Evolutionary conservation across 2,113 vertebrate species (phyloP).

Genomic region (Sinocyclocheilus grahami): DNA sequence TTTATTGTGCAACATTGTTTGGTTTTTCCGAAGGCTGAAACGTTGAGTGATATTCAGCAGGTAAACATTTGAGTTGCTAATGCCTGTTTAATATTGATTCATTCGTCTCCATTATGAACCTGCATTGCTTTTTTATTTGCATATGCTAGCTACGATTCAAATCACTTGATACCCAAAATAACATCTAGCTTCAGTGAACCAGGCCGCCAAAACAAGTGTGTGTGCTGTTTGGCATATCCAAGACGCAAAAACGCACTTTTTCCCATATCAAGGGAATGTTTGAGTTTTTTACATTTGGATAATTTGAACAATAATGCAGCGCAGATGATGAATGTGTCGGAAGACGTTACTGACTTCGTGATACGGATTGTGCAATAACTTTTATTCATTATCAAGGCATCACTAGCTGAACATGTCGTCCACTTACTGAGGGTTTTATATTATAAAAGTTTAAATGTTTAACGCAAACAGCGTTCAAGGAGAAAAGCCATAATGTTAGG

Average conservation of each 20-base stretch:
- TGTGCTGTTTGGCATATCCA: neutral
- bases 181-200: neutral
- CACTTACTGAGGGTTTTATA: neutral
- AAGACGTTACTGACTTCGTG: conserved; percentile 24
- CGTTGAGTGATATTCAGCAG: neutral
- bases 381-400: conserved; percentile 9
- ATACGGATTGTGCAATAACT: conserved; percentile 45
- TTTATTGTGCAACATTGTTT: conserved; percentile 24
- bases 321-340: conserved; percentile 8
- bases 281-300: neutral
- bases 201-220: neutral
- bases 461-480: neutral
- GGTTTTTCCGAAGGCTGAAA: neutral
- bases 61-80: conserved; percentile 5
- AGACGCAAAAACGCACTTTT: neutral
- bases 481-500: conserved; percentile 45
- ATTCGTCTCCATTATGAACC: neutral
- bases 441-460: conserved; percentile 9
- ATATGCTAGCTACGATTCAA: neutral
- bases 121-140: neutral
- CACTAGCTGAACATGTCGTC: neutral
- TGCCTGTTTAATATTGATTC: neutral
- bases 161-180: neutral
- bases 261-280: neutral
- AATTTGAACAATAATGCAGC: neutral